Conservation (phyloP, 2,888 invertebrate genomes). For the Boloria euphrosyne region DNA sequence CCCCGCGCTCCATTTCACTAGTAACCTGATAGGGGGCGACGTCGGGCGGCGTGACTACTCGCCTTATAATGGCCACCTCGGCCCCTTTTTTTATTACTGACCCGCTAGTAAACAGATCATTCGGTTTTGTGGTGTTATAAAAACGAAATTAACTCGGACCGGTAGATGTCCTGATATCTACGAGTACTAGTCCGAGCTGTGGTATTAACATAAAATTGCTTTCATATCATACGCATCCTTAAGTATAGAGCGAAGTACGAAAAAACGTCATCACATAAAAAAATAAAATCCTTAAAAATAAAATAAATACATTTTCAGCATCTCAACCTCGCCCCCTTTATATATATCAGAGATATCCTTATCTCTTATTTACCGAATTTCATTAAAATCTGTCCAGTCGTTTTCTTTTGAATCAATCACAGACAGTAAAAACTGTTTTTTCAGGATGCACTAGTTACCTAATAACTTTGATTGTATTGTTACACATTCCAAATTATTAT, state of each 20-base stretch:
- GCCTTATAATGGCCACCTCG: conserved; percentile 76
- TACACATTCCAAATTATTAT: not conserved
- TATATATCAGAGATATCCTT: no score
- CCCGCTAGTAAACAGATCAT: conserved; percentile 83
- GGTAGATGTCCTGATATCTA: conserved; percentile 75
- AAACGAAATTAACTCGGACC: conserved; percentile 80
- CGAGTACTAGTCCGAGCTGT: conserved; percentile 59
- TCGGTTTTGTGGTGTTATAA: conserved; percentile 82
- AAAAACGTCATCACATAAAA: not conserved
- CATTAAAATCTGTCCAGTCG: no score
- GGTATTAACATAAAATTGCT: conserved; percentile 69
- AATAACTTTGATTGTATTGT: not conserved
- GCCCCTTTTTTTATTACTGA: conserved; percentile 82
- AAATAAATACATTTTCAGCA: no score
- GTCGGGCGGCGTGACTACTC: conserved; percentile 68
- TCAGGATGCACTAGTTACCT: no score
- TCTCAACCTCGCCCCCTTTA: no score
- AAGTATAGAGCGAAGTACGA: not conserved
- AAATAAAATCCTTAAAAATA: no score
- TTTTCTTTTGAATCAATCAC: no score
- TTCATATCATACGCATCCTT: conserved; percentile 13
- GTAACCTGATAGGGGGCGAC: conserved; percentile 82
- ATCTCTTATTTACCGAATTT: no score
- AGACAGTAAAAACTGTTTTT: no score
- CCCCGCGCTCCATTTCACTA: conserved; percentile 78